Conservation (phyloP, 92 coral and sea anemone species). For the Actinostola sp. region DNA sequence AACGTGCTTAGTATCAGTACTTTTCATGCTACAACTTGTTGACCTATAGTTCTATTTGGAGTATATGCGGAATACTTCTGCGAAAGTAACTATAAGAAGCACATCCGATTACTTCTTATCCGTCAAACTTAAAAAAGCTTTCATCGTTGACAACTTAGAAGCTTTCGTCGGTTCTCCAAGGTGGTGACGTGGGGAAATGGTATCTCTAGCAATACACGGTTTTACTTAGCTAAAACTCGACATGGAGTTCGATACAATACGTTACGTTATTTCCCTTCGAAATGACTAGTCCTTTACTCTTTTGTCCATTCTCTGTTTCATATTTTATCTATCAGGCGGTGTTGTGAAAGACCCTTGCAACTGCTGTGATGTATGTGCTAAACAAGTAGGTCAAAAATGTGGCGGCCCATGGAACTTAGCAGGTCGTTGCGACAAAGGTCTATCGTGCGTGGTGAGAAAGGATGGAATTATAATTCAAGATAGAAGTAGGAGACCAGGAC, state of each 20-base stretch:
- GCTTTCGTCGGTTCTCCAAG: too few species aligned
- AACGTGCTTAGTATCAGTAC: slow-evolving; percentile 5
- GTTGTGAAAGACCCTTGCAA: slow-evolving; percentile 53
- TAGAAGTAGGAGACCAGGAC: slow-evolving; percentile 25
- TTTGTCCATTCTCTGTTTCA: neutral
- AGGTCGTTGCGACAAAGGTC: slow-evolving; percentile 59
- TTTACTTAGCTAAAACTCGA: too few species aligned
- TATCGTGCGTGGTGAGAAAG: slow-evolving; percentile 56
- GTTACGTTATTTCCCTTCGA: neutral
- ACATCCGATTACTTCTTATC: too few species aligned
- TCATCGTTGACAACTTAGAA: too few species aligned
- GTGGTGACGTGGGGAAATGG: too few species aligned
- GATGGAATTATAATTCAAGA: slow-evolving; percentile 28
- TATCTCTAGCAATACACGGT: too few species aligned
- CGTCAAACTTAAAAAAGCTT: too few species aligned
- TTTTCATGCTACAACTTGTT: neutral
- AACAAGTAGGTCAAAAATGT: slow-evolving; percentile 50
- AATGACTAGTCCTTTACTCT: neutral
- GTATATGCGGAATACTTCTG: neutral
- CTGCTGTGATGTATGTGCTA: slow-evolving; percentile 76
- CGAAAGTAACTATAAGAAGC: too few species aligned
- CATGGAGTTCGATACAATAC: too few species aligned
- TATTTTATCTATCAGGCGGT: slow-evolving; percentile 31
- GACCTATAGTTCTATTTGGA: neutral
- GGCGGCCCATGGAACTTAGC: slow-evolving; percentile 56